Percentiles rank a stretch among this genome's conserved stretches.
phyloP scores from a whole-genome alignment of 1,140 invertebrate genomes.

The Eumeta japonica region DNA sequence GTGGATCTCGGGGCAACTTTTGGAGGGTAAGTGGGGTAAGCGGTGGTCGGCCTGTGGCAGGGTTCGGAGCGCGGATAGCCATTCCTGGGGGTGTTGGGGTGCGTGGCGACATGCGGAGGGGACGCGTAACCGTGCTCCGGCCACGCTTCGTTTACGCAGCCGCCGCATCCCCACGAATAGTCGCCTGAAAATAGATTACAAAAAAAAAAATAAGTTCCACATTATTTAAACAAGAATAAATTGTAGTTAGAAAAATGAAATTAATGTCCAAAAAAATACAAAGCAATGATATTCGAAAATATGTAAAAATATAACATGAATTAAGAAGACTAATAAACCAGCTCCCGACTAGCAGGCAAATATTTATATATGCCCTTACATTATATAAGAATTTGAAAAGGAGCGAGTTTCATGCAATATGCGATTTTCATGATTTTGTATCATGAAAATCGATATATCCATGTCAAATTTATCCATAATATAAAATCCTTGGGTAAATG shows the following conservation, averaged over 20 bases:
- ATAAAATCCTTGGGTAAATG: no score
- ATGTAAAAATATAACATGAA: no score
- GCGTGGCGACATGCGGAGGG: conserved; percentile 22
- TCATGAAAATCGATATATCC: no score
- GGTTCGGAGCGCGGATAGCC: conserved; percentile 33
- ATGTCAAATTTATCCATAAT: no score
- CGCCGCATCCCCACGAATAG: conserved; percentile 32
- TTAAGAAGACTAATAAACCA: no score
- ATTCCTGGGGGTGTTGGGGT: conserved; percentile 31
- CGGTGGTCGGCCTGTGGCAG: conserved; percentile 25
- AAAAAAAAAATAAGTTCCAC: conserved; percentile 1
- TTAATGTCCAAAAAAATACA: conserved; percentile 14
- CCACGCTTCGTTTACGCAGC: conserved; percentile 33
- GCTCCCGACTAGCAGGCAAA: no score
- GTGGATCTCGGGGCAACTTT: conserved; percentile 21
- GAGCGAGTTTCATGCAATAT: no score
- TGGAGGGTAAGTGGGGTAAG: conserved; percentile 25
- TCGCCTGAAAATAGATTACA: conserved; percentile 30
- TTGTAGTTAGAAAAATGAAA: conserved; percentile 3
- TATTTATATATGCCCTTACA: no score
- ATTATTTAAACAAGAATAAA: conserved; percentile 8
- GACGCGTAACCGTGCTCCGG: conserved; percentile 28
- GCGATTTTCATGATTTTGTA: no score
- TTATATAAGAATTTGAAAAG: no score
- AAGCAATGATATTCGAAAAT: no score